Conservation (phyloP, 1,140 invertebrate genomes). For the Bombus vancouverensis region DNA sequence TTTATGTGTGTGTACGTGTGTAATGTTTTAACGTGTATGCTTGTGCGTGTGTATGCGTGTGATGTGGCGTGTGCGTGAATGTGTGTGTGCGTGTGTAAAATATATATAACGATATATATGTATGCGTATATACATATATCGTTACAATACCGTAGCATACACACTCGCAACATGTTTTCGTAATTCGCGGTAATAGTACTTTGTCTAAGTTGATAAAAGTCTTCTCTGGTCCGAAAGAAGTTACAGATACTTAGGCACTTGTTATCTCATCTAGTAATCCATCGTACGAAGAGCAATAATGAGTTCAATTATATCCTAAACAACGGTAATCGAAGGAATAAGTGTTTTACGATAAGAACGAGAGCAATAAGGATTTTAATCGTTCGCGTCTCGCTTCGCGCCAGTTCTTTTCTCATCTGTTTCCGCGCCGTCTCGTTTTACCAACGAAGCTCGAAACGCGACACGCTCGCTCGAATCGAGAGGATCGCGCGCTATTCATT, state of each 20-base stretch:
- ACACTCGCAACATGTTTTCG: slow-evolving; percentile 47
- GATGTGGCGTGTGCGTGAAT: not conserved
- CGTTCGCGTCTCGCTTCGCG: not conserved
- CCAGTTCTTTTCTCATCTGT: not conserved
- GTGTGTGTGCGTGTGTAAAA: not conserved
- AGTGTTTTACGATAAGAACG: slow-evolving; percentile 1
- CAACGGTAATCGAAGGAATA: slow-evolving; percentile 51
- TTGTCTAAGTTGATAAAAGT: slow-evolving; percentile 79
- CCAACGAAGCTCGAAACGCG: not conserved
- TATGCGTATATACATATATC: slow-evolving; percentile 38
- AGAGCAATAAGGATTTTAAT: slow-evolving; percentile 34
- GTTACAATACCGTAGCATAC: slow-evolving; percentile 59
- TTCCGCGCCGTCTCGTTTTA: not conserved
- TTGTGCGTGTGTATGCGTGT: not conserved
- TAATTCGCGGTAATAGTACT: slow-evolving; percentile 71
- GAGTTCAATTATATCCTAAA: slow-evolving; percentile 57
- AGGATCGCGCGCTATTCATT: not conserved
- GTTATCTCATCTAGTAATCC: slow-evolving; percentile 79
- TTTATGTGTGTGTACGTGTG: not conserved
- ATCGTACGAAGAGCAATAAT: slow-evolving; percentile 67
- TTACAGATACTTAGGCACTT: slow-evolving; percentile 83
- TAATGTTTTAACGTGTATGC: not conserved
- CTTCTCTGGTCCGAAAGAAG: slow-evolving; percentile 81
- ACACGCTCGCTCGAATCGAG: not conserved
- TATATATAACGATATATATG: not conserved